These are phyloP conservation scores for Neodiprion lecontei DNA, from an alignment of 1,140 invertebrate species.

Conservation along the genomic window DNA sequence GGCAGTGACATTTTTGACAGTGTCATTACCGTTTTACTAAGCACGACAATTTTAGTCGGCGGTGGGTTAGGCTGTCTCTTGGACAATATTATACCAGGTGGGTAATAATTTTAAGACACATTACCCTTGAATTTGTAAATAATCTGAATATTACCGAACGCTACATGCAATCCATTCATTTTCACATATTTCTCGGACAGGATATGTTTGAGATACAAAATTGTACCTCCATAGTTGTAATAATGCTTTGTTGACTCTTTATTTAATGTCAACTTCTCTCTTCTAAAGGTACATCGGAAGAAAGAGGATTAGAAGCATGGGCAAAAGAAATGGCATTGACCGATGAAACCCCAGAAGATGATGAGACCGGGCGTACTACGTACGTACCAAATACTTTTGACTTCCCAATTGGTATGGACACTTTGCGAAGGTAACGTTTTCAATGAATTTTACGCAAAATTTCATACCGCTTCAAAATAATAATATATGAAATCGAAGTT, in stretches of 20 bases:
- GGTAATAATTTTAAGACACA: conserved; percentile 15
- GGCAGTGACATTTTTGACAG: conserved; percentile 76
- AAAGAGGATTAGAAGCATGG: conserved; percentile 75
- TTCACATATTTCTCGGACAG: too few relatives aligned
- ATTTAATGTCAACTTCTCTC: not conserved
- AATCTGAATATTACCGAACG: too few relatives aligned
- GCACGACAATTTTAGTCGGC: conserved; percentile 85
- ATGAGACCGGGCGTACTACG: conserved; percentile 50
- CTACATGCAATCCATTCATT: too few relatives aligned
- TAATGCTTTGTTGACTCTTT: not conserved
- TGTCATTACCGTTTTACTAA: conserved; percentile 79
- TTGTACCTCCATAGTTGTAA: conserved; percentile 1
- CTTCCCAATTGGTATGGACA: conserved; percentile 74
- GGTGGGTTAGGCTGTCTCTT: conserved; percentile 80
- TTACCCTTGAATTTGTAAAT: not conserved
- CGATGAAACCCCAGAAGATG: conserved; percentile 48
- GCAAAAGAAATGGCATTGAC: conserved; percentile 72
- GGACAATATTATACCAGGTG: conserved; percentile 88
- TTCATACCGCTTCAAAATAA: not conserved
- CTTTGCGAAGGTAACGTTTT: conserved; percentile 62
- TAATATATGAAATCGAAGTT: not conserved
- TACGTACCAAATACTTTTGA: conserved; percentile 70
- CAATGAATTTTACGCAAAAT: not conserved
- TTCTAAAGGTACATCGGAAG: conserved; percentile 68
- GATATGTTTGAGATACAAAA: not conserved